Evolutionary conservation across 2,113 vertebrate genomes (phyloP), one percentile per base, ranked within the genome.

Genomic region (Oxyura jamaicensis): DNA sequence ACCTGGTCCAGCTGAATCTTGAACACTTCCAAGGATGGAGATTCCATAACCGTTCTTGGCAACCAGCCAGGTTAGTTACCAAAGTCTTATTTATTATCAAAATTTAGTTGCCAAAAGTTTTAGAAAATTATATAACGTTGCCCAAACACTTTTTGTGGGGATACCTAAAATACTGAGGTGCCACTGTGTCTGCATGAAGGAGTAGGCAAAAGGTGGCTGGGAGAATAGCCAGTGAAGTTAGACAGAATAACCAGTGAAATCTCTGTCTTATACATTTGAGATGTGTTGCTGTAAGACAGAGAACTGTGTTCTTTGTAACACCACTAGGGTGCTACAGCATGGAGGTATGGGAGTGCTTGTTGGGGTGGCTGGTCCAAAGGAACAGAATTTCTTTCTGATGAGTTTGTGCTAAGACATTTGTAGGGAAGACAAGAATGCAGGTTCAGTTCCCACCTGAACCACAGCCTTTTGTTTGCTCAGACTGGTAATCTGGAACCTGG

Each of bases 161-260:
- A 11, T 89, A 58, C 75, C 6, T 4, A 33, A 69, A 69, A 86
- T 28, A 15, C 0, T 67, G 58, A 68, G 52, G 25, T 0, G 1
- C 21, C 0, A 0, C 44, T 60, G 13, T 41, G 12, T 3, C 1
- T 65, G 4, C 50, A 9, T 60, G 59, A 88, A 69, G 33, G n/a
- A 85, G 19, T 6, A 23, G 18, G 14, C 41, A 75, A 58, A 74
- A 88, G 22, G 26, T 48, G 18, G 5, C 12, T 44, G 33, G 18
- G 13, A 20, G 22, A 28, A 74, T 60, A 31, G 3, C 42, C 28
- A 60, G 10, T 48, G 53, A 85, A 22, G 26, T 74, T 78, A 41
- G 41, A 12, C 41, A 41, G 41, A 41, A 41, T 41, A 41, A 13
- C 41, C 41, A 15, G 77, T 28, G 33, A 58, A 48, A 29, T 12